These are phyloP conservation scores for Oligia latruncula DNA, from an alignment of 2,888 invertebrate genomes.

Conservation along the genomic window DNA sequence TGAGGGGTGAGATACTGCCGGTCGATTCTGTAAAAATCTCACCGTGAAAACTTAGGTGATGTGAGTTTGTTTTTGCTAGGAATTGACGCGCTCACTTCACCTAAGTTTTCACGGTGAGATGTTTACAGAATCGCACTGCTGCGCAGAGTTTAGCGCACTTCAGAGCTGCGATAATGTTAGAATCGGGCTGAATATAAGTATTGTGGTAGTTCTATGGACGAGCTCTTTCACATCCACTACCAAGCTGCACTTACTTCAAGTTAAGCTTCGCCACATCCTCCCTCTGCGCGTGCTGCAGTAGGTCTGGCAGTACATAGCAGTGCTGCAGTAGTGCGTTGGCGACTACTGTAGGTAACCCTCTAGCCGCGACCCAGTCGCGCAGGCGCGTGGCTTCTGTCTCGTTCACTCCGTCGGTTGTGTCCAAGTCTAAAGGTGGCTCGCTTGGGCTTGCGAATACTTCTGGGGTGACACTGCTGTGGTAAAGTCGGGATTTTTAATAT, in stretches of 20 bases:
- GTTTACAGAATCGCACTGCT: too few relatives aligned
- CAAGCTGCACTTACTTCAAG: constrained; percentile 34
- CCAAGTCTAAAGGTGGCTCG: constrained; percentile 16
- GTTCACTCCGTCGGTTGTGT: constrained; percentile 47
- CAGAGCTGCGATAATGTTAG: background rate
- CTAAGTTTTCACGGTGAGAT: too few relatives aligned
- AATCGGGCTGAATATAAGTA: background rate
- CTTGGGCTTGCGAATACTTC: constrained; percentile 57
- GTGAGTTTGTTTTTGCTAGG: too few relatives aligned
- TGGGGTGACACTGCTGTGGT: constrained; percentile 61
- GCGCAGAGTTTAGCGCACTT: background rate
- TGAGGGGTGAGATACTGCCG: background rate
- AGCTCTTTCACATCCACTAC: background rate
- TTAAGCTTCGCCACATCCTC: constrained; percentile 95
- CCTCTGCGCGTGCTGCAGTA: constrained; percentile 94
- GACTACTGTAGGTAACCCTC: constrained; percentile 92
- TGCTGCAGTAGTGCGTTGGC: constrained; percentile 93
- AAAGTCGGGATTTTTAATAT: background rate
- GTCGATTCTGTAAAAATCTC: too few relatives aligned
- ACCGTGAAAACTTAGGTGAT: too few relatives aligned
- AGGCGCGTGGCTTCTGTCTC: constrained; percentile 81
- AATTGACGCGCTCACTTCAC: too few relatives aligned
- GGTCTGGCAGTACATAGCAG: constrained; percentile 94
- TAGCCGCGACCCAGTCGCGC: constrained; percentile 92
- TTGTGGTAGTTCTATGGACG: background rate